phyloP scores from a whole-genome alignment of 2,888 invertebrate species.

The Orthosia gothica region DNA sequence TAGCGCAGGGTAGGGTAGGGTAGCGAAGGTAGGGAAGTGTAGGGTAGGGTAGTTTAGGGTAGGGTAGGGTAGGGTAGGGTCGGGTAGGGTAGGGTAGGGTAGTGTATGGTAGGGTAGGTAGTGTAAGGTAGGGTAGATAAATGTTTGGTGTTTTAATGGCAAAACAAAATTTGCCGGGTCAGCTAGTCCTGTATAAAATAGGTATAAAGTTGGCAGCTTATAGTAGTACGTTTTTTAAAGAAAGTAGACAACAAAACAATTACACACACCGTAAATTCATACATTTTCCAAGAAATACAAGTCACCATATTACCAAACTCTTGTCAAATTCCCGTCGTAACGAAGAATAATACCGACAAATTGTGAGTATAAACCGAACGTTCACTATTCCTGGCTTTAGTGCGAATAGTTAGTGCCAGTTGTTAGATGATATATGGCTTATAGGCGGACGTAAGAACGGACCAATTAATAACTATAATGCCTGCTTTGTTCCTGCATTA shows the following conservation, averaged over 20 bases:
- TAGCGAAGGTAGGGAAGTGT: no score
- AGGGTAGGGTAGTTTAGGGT: no score
- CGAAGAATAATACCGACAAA: conserved; percentile 69
- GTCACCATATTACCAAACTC: conserved; percentile 47
- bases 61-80: no score
- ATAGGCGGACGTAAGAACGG: conserved; percentile 68
- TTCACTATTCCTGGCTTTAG: conserved; percentile 67
- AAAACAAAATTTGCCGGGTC: no score
- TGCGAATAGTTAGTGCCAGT: conserved; percentile 65
- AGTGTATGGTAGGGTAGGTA: no score
- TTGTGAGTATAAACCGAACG: conserved; percentile 68
- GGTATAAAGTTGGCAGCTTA: background rate
- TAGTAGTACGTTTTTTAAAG: background rate
- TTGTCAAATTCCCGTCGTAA: conserved; percentile 45
- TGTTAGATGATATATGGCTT: conserved; percentile 74
- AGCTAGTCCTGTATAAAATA: background rate
- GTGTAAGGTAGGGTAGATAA: no score
- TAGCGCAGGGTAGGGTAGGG: no score
- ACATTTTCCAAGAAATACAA: conserved; percentile 1
- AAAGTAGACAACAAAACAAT: background rate
- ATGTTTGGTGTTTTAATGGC: no score
- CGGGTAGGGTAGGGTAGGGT: no score
- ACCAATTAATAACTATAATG: conserved; percentile 72
- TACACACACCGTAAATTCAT: background rate
- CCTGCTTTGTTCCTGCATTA: conserved; percentile 49